A percentile compares a stretch with the other conserved stretches of the same genome.
Conservation (phyloP, 1,140 invertebrate species). For the Papilio xuthus region DNA sequence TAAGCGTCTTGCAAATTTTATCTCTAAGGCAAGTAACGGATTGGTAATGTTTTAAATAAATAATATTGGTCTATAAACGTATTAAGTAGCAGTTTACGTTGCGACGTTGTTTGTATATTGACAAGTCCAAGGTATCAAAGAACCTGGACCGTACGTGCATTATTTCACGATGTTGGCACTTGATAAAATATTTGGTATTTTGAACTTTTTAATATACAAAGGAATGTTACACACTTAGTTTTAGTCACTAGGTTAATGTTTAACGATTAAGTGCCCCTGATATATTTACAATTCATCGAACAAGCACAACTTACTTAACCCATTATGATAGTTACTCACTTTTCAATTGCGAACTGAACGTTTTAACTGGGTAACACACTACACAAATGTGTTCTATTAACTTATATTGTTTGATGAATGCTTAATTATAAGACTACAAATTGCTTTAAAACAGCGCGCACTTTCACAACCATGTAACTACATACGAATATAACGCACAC, state of each 20-base stretch:
- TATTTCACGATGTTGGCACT: no score
- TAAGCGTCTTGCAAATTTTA: neutral
- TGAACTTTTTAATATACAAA: no score
- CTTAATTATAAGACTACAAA: neutral
- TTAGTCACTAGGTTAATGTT: no score
- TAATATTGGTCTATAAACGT: no score
- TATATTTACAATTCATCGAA: neutral
- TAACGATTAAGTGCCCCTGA: neutral
- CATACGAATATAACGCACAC: neutral
- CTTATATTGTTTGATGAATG: neutral
- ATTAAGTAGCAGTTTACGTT: no score
- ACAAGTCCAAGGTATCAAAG: no score
- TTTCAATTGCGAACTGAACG: neutral
- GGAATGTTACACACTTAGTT: no score
- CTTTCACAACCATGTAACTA: neutral
- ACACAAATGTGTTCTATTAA: conserved; percentile 7
- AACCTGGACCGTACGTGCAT: no score
- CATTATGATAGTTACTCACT: neutral
- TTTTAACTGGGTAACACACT: neutral
- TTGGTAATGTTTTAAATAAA: no score
- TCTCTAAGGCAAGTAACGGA: no score
- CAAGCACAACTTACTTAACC: neutral
- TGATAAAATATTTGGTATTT: no score
- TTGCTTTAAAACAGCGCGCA: neutral
- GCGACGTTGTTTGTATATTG: no score